Base-by-base conservation (phyloP, 2,888 invertebrate genomes). In the Idaea biselata region DNA sequence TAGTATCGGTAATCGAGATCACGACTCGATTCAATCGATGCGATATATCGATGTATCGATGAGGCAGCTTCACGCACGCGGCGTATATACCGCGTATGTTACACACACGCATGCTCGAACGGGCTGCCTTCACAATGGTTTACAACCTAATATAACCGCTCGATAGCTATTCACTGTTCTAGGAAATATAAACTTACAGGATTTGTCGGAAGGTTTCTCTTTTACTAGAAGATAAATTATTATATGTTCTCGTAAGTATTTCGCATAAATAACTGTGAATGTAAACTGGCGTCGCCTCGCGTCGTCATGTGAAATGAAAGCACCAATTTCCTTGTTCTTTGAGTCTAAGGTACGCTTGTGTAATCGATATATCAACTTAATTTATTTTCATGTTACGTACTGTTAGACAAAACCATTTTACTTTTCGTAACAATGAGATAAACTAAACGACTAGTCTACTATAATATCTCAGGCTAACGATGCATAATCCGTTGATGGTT, bases 11-110 rank as follows among this genome's bases (percentile, higher is more conserved):
- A 89, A 89, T 88, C 85, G 86, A 86, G 89, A 90, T 90, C 91
- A 89, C 89, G 90, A 90, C 84, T 86, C 78, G 85, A 87, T 86
- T 84, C 80, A 84, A 86, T 89, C 88, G 88, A 89, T 88, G 87
- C 87, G 84, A 89, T 87, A 88, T 86, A 87, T 90, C 91, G 89
- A 90, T 90, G 66, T 63, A 67, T 62, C 67, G 68, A 64, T 77
- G 79, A 82, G 86, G 87, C 82, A 85, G 86, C 84, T 87, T 83
- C 85, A 25, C 44, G 44, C 14, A 8, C 44, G 7, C 33, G 7
- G 7, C 5, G 3, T 33, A 33, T 14, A 8, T 8, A 25, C 5
- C 25, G 11, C 11, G 14, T 44, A 44, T 11, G 14, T 7, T 44
- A 44, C 44, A 44, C 44, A 44, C 44, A 14, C 44, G 44, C 44